Evolutionary conservation across 2,797 vertebrate species (phyloP), one percentile per base, ranked within the genome.

Genomic region (Sebastes oblongus): DNA sequence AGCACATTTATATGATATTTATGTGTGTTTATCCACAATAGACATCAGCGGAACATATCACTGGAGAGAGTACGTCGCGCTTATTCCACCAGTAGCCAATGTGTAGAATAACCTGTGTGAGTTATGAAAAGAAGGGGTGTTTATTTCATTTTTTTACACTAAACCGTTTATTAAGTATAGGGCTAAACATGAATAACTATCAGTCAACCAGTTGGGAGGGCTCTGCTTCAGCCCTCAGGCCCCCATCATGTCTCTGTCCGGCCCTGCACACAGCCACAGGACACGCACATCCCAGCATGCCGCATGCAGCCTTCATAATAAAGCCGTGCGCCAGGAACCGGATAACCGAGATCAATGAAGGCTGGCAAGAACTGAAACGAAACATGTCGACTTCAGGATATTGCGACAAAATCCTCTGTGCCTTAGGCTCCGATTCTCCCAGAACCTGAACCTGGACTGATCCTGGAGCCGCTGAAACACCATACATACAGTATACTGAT

Each of bases 331-430:
- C 24, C 18, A 36, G 25, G 9, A 52, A 0, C 42, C 1, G 64
- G 16, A 29, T 67, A 8, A 24, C 11, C 54, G 1, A 0, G 27
- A 54, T 54, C 24, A 32, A 5, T 5, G 42, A 13, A 25, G 10
- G 69, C 74, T 74, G 76, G 39, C 61, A 56, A 4, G n/a, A 66
- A 52, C 14, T 66, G 12, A 29, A 66, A 72, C 8, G 42, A n/a
- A 30, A 36, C 11, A 66, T 14, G 20, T 67, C 6, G 4, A 52
- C n/a, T 36, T 61, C 70, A 69, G 74, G 77, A 82, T 82, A 75
- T 76, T 80, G 64, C 34, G 11, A 9, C 24, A 2, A 62, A 56
- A 75, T 65, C 30, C 52, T 2, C 32, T 8, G 66, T 30, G 61
- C 2, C 55, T 27, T 3, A 29, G 18, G 46, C 18, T 50, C 14